Conservation (phyloP, 2,797 vertebrate species). For the Pipistrellus pipistrellus region DNA sequence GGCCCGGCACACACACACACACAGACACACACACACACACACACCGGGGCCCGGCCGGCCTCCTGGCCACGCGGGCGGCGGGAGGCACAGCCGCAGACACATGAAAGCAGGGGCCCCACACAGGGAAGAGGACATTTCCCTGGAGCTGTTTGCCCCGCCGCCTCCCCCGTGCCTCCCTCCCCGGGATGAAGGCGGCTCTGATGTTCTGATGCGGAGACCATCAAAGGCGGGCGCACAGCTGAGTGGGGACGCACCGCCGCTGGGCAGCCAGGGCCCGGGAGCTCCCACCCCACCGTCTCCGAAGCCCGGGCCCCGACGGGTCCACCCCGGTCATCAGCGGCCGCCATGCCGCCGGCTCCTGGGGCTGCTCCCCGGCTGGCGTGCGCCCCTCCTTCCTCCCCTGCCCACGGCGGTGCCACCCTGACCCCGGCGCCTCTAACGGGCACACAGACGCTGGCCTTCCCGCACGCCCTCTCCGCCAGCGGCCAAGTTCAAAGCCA, state of each 20-base stretch:
- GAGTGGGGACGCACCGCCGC: conserved; percentile 71
- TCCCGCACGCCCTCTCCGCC: background rate
- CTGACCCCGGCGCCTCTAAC: background rate
- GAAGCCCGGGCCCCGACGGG: conserved; percentile 11
- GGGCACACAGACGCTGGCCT: background rate
- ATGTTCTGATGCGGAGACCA: conserved; percentile 84
- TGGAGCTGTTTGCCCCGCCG: conserved; percentile 83
- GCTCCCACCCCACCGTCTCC: background rate
- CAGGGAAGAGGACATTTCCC: conserved; percentile 83
- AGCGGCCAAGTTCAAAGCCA: conserved; percentile 67
- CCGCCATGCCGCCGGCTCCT: accelerated
- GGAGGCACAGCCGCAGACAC: conserved; percentile 60
- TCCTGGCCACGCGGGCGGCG: conserved; percentile 1
- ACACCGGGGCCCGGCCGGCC: background rate
- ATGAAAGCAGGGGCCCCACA: conserved; percentile 81
- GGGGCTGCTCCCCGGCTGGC: background rate
- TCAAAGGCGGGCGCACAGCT: conserved; percentile 81
- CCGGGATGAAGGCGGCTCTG: conserved; percentile 82
- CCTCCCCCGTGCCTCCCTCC: conserved; percentile 78
- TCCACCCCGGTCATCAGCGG: background rate
- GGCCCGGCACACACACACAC: too few relatives aligned
- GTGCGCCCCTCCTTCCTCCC: background rate
- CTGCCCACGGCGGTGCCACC: accelerated
- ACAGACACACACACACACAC: too few relatives aligned
- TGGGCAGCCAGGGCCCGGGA: conserved; percentile 16